Percentiles rank a stretch among this genome's conserved stretches.
phyloP scores from a whole-genome alignment of 2,113 vertebrate genomes.

The mouse (Mus musculus) region GRCm39 chr10:10390501-10391000 shows the following conservation, averaged over 20 bases:
- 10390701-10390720: neutral
- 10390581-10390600: neutral
- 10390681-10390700: neutral
- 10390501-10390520: neutral
- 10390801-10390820: neutral
- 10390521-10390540: neutral
- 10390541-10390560: neutral
- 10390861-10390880: too few relatives aligned
- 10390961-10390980: too few relatives aligned
- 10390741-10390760: neutral
- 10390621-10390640: neutral
- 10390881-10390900: neutral
- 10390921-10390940: neutral
- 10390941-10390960: neutral
- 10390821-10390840: neutral
- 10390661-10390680: neutral
- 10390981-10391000: neutral
- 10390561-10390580: neutral
- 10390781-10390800: neutral
- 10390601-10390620: conserved; percentile 27
- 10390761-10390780: neutral
- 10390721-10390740: neutral
- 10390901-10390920: neutral
- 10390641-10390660: neutral
- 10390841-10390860: neutral